phyloP scores from a whole-genome alignment of 2,113 vertebrate genomes.

The Salvator merianae region DNA sequence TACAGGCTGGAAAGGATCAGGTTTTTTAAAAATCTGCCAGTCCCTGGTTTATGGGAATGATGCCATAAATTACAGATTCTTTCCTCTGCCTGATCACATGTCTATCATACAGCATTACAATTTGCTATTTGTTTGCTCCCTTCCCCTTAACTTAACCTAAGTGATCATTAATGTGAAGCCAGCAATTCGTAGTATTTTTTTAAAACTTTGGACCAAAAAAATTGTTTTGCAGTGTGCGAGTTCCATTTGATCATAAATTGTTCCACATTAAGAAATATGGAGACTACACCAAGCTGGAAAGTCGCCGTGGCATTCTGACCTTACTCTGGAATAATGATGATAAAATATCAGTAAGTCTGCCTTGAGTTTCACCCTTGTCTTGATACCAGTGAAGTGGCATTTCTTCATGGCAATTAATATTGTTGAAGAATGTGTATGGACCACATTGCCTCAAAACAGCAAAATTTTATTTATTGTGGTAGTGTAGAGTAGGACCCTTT shows the following conservation, averaged over 20 bases:
- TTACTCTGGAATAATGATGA: neutral
- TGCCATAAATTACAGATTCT: no score
- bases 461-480: no score
- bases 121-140: no score
- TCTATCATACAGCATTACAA: no score
- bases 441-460: no score
- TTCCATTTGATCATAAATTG: constrained; percentile 1
- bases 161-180: neutral
- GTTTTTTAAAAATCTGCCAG: no score
- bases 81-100: no score
- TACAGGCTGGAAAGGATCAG: no score
- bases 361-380: neutral
- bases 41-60: no score
- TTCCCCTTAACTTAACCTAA: no score
- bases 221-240: neutral
- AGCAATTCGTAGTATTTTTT: neutral
- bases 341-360: neutral
- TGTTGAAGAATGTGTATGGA: neutral
- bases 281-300: neutral
- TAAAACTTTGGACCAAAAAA: neutral
- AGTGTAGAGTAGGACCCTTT: no score
- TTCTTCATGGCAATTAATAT: neutral
- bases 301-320: neutral
- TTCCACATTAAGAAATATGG: neutral
- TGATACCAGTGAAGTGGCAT: neutral